A percentile compares a stretch with the other conserved stretches of the same genome.
These are phyloP conservation scores for Piliocolobus tephrosceles DNA, from an alignment of 2,113 vertebrate genomes.

Conservation along the genomic window DNA sequence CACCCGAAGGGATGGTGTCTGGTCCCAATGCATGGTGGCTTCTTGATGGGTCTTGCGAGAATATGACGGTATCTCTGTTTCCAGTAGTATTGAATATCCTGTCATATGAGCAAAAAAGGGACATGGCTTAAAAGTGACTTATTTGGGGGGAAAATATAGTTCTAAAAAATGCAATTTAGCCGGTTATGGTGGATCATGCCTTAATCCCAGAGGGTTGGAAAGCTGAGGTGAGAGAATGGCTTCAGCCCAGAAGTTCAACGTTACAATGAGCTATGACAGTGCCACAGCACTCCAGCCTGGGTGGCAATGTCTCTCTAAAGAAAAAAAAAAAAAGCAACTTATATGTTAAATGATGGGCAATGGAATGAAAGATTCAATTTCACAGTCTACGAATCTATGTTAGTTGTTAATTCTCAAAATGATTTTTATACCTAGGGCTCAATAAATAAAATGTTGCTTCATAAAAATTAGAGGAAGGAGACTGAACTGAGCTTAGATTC, in stretches of 20 bases:
- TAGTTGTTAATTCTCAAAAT: slow-evolving; percentile 1
- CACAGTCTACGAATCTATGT: background rate
- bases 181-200: background rate
- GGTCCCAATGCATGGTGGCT: background rate
- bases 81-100: background rate
- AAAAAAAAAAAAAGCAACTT: background rate
- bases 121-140: slow-evolving; percentile 1
- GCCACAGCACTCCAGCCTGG: background rate
- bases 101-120: background rate
- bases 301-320: background rate
- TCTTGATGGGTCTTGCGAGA: background rate
- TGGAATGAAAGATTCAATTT: slow-evolving; percentile 32
- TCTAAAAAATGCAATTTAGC: background rate
- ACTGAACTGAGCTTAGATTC: background rate
- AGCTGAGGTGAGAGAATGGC: background rate
- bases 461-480: background rate
- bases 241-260: background rate
- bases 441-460: background rate
- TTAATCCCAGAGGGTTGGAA: background rate
- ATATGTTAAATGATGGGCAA: background rate
- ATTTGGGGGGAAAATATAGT: background rate
- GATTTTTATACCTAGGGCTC: background rate
- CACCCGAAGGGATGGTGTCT: background rate
- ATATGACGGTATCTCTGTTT: background rate
- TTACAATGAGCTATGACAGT: background rate